Base-by-base conservation (phyloP, 2,797 vertebrate genomes). In the Microctenopoma steveboyesi region DNA sequence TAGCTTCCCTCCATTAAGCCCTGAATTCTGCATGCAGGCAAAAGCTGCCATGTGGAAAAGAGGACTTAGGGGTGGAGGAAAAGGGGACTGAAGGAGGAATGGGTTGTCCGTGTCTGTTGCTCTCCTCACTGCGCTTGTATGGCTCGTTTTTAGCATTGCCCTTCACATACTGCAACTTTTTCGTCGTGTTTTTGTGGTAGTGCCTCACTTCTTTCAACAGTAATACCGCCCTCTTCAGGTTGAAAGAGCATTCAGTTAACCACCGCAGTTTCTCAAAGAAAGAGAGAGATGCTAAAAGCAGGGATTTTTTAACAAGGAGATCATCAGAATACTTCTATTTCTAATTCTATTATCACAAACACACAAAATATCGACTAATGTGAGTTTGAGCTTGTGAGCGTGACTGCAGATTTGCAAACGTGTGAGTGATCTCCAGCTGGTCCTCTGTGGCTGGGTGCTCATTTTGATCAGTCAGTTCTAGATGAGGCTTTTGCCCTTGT, bases 1-100 rank as follows among this genome's bases (percentile, higher is more conserved):
- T 89, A 91, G 77, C 88, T 92, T 79, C 81, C 81, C 90, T 90
- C 89, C 89, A 93, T 93, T 93, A 93, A 87, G 81, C 83, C 81
- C 77, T 90, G 83, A 87, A 88, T 90, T 90, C 82, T 87, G 77
- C 81, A 91, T 85, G 80, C 58, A 74, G 79, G 72, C 82, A 82
- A 74, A 71, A 78, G 80, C 79, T 86, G 86, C 86, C 90, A 90
- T 89, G 90, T 89, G 85, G 89, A 92, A 92, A 92, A 86, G 76
- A 76, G 56, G 79, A 54, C 78, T 81, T 61, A 67, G 61, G 63
- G 56, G 58, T 69, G 50, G 62, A 79, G 46, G 40, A 39, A 28
- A 61, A 51, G 51, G 12, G 55, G 50, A 16, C 7, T 49, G 62
- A 37, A 64, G 69, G 51, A 77, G 48, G 72, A 70, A 64, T 73